Percentiles rank a stretch among this genome's conserved stretches.
Conservation (phyloP, 30 jellyfish, hydroid and myxozoan species). For the Aurelia sp. region DNA sequence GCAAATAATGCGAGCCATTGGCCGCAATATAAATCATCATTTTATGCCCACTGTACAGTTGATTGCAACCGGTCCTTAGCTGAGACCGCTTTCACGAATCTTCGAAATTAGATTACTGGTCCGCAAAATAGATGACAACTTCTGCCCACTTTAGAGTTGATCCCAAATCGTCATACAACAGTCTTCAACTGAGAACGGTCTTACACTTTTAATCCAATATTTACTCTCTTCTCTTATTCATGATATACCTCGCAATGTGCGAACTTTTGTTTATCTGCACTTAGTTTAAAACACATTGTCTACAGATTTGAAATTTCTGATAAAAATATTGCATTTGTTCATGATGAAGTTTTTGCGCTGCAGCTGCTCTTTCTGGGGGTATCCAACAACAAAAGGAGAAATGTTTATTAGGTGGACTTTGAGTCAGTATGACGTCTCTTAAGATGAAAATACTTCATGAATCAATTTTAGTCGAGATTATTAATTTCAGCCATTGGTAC, state of each 20-base stretch:
- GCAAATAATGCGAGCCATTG: too few relatives aligned
- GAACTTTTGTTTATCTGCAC: conserved; percentile 30
- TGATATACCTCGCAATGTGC: conserved; percentile 45
- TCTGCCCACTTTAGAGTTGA: conserved; percentile 23
- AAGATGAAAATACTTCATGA: too few relatives aligned
- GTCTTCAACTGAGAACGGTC: conserved; percentile 39
- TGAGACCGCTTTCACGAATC: not conserved
- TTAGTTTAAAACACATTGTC: not conserved
- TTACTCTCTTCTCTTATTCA: conserved; percentile 52
- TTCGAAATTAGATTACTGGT: not conserved
- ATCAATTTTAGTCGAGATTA: too few relatives aligned
- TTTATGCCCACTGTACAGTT: not conserved
- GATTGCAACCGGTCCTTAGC: not conserved
- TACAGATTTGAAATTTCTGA: too few relatives aligned
- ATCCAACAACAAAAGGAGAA: not conserved
- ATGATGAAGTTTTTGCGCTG: not conserved
- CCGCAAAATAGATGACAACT: conserved; percentile 22
- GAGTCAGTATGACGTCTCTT: conserved; percentile 4
- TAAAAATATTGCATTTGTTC: too few relatives aligned
- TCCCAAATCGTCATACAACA: conserved; percentile 28
- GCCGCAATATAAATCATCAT: not conserved
- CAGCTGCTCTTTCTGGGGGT: conserved; percentile 1
- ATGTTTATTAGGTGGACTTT: not conserved
- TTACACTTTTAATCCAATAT: conserved; percentile 66
- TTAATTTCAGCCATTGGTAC: too few relatives aligned